Evolutionary conservation across 2,888 invertebrate genomes (phyloP), one percentile per base, ranked within the genome.

Genomic region (Noctua comes): DNA sequence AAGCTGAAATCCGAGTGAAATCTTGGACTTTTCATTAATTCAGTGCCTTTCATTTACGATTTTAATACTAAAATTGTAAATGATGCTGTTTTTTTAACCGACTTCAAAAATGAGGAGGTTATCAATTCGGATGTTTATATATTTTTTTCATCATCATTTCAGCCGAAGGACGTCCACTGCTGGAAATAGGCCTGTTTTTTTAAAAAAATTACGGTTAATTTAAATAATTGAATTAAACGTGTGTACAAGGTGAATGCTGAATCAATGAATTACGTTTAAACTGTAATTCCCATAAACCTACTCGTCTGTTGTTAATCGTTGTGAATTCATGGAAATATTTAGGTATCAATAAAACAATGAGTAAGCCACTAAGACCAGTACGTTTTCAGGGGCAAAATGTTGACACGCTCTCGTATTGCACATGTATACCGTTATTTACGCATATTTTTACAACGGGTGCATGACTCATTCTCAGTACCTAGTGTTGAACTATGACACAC

Each of bases 381-480:
- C 48, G 36, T 80, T 90, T 91, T 90, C 90, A 91, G 89, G 87
- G 90, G 88, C 89, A 88, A 65, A 86, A 84, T 84, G 77, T 83
- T 84, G 80, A 87, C 87, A 88, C 80, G 75, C 72, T 79, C 82
- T 84, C 82, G 83, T 84, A 79, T 75, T 48, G 84, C 81, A 80
- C 75, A 77, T n/a, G n/a, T n/a, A n/a, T 82, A 83, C 87, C 73
- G 88, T 90, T 90, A 91, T 90, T 89, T 86, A 88, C 88, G 78
- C 83, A 88, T 81, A 87, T 79, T 85, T 86, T 84, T 76, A 74
- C 77, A 79, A 83, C 72, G 77, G 31, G 51, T 68, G 62, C 59
- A 82, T 91, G 90, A 91, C 84, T 91, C 91, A 92, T 82, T 18
- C 76, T 18, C 31, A 68, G 68, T 84, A 77, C 79, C 40, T 71